Evolutionary conservation across 53 echinoderm and acorn worm species (phyloP).

Genomic region (Antedon mediterranea): DNA sequence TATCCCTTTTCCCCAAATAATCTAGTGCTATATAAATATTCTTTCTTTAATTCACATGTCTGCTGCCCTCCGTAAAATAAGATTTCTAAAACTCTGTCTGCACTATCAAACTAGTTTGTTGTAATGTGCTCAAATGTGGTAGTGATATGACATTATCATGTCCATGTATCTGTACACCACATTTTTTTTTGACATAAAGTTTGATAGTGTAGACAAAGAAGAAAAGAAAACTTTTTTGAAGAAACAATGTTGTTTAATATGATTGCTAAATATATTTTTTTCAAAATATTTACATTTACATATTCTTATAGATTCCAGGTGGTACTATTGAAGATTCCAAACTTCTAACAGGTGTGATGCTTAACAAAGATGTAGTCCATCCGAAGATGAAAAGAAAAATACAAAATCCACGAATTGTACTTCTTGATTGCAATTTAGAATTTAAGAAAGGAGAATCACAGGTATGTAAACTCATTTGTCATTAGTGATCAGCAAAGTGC

Average conservation of each 20-base stretch:
- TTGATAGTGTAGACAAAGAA: no score
- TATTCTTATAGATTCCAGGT: constrained; percentile 72
- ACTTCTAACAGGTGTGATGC: constrained; percentile 77
- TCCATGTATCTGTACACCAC: no score
- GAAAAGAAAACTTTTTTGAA: no score
- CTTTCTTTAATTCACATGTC: neutral
- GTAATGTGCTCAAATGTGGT: no score
- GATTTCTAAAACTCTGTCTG: no score
- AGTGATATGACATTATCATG: no score
- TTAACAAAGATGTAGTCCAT: constrained; percentile 93
- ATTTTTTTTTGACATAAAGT: no score
- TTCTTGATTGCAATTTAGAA: constrained; percentile 83
- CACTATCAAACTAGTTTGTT: no score
- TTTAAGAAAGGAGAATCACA: constrained; percentile 98
- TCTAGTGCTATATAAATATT: neutral
- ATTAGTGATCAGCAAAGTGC: no score
- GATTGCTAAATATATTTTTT: neutral
- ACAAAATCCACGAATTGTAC: constrained; percentile 72
- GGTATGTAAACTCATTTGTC: no score
- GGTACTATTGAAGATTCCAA: constrained; percentile 83
- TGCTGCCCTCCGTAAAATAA: neutral
- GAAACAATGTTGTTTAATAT: no score
- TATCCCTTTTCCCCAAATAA: neutral
- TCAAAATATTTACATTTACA: neutral
- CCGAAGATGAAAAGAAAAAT: constrained; percentile 76